Base-by-base conservation (phyloP, 1,140 invertebrate genomes). In the Pseudoatta argentina region DNA sequence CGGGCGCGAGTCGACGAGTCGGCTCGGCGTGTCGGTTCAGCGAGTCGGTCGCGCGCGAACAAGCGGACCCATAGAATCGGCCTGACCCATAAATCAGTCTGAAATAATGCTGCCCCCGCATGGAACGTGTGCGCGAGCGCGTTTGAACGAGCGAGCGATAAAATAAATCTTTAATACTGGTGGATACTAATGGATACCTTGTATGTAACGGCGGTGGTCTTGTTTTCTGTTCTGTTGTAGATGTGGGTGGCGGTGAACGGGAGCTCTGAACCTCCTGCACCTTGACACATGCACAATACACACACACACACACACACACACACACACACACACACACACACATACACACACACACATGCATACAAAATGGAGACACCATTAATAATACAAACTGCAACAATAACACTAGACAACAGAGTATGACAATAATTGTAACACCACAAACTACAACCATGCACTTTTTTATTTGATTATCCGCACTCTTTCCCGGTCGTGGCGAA, bases 181-280 rank as follows among this genome's bases (percentile, higher is more conserved):
- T 93, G 93, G 93, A 93, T 93, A 94, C 94, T 94, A 95, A 95
- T 95, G 93, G 94, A 95, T 95, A 95, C 92, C 93, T 95, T 95
- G 93, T 95, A 93, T 95, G 94, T 95, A 95, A 95, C 95, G 93
- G 94, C 94, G 94, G 94, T 95, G 95, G 94, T 95, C 94, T 95
- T 95, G 94, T 95, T 95, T 95, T 95, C 94, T 95, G 93, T 95
- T 95, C 94, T 95, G 95, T 95, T 95, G 94, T 95, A 95, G 95
- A 95, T 95, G 95, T 95, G 95, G 95, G 95, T 95, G 95, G 95
- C 95, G 95, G 95, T 95, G 95, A 95, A 94, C 94, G 94, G 94
- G 94, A 95, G 94, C 94, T 95, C 94, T 94, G 92, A 93, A 92
- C 93, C 93, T 94, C 94, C 94, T 94, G 94, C 93, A 89, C 91